These are phyloP conservation scores for Tenrec ecaudatus DNA, from an alignment of 2,113 vertebrate species.

Conservation along the genomic window DNA sequence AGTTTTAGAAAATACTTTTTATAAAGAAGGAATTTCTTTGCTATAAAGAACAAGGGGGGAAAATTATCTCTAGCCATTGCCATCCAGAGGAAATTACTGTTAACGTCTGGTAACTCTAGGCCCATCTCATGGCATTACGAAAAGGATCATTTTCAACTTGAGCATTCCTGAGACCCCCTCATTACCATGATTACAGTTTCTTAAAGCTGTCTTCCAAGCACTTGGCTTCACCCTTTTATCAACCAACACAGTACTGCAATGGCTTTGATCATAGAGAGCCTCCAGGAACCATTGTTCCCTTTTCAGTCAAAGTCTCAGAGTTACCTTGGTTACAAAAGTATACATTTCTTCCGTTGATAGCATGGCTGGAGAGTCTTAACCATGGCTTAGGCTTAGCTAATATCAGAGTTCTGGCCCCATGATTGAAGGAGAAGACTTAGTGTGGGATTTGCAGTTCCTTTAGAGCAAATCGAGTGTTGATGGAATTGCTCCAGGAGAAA, in stretches of 20 bases:
- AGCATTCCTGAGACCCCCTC: slow-evolving; percentile 22
- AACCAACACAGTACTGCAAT: background rate
- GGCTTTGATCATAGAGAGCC: slow-evolving; percentile 61
- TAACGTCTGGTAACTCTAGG: slow-evolving; percentile 31
- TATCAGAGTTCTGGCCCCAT: slow-evolving; percentile 59
- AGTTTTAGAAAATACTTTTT: background rate
- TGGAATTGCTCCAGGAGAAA: slow-evolving; percentile 40
- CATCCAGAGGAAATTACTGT: background rate
- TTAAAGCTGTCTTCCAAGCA: slow-evolving; percentile 47
- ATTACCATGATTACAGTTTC: slow-evolving; percentile 36
- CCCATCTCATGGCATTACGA: slow-evolving; percentile 30
- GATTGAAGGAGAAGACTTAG: slow-evolving; percentile 57
- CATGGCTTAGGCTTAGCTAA: slow-evolving; percentile 57
- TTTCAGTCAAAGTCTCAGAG: slow-evolving; percentile 5
- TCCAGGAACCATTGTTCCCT: slow-evolving; percentile 57
- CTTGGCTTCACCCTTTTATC: slow-evolving; percentile 59
- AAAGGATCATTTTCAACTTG: slow-evolving; percentile 28
- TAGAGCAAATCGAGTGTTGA: slow-evolving; percentile 52
- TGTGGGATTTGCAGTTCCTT: slow-evolving; percentile 55
- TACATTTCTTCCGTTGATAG: slow-evolving; percentile 62
- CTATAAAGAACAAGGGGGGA: background rate
- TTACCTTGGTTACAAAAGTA: slow-evolving; percentile 43
- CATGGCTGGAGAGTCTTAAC: slow-evolving; percentile 53
- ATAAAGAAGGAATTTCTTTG: background rate
- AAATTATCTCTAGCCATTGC: background rate